Evolutionary conservation across 2,113 vertebrate genomes (phyloP).

Genomic region (Marmota flaviventris): DNA sequence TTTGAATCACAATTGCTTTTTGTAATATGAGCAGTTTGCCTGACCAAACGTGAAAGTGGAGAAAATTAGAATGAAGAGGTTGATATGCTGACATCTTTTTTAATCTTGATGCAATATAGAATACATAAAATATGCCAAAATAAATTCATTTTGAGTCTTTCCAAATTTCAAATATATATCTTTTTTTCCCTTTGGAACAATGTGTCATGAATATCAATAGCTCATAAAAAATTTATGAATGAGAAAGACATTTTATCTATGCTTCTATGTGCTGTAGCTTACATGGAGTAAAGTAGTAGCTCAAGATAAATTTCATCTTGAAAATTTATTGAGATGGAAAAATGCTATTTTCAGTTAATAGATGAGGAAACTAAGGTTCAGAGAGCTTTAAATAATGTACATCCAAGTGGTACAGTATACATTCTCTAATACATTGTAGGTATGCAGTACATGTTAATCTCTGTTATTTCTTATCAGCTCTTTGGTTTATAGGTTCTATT

Average conservation of each 20-base stretch:
- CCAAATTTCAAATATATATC: neutral
- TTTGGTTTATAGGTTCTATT: neutral
- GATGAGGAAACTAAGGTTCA: neutral
- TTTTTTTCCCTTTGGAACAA: neutral
- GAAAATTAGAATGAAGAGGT: neutral
- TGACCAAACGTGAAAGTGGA: slow-evolving; percentile 60
- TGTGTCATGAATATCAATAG: neutral
- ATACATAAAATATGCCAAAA: slow-evolving; percentile 42
- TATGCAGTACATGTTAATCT: neutral
- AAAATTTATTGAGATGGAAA: neutral
- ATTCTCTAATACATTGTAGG: neutral
- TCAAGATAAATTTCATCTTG: neutral
- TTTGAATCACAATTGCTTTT: slow-evolving; percentile 47
- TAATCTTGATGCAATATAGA: slow-evolving; percentile 16
- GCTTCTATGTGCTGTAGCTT: neutral
- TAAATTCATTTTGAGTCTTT: slow-evolving; percentile 39
- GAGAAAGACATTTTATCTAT: neutral
- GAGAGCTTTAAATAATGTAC: neutral
- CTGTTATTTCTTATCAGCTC: neutral
- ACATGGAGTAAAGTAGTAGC: neutral
- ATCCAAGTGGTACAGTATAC: neutral
- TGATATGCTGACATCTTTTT: neutral
- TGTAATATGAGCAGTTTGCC: slow-evolving; percentile 40
- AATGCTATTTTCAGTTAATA: neutral
- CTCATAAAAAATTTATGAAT: neutral